Base-by-base conservation (phyloP, 2,797 vertebrate genomes). In the Phyllotis vaccarum region DNA sequence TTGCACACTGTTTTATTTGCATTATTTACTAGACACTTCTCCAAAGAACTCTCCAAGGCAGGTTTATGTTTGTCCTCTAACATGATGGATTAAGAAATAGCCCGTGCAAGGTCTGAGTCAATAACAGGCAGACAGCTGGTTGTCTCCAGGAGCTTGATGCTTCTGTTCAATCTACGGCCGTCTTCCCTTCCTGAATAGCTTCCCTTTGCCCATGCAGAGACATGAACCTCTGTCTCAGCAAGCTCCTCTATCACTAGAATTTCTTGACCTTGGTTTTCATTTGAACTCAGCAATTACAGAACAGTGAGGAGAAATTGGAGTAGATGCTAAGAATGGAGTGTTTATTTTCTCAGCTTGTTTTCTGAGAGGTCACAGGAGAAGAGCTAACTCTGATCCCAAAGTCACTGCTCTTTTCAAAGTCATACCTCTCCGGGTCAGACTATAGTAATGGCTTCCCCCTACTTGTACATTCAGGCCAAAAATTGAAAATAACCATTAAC, bases 11-110 rank as follows among this genome's bases (percentile, higher is more conserved):
- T 79, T 96, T 94, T 93, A 93, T 64, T 82, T 94, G 74, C 85
- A 90, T 79, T 94, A n/a, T 95, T 92, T 96, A 96, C 87, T 81
- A 46, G 72, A 68, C 52, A 88, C 90, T 97, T 86, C 68, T 40
- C 54, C 83, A 90, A 91, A 82, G 21, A 95, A 58, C 27, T 86
- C 89, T 95, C 91, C 29, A 88, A 89, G 85, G 43, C 31, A 95
- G 14, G 27, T 85, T 81, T 2, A 14, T 86, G 68, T 27, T 80
- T 46, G 68, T 64, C 22, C 46, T 88, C 56, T 62, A 86, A 37
- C 4, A 16, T 40, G 54, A 93, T 0, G 7, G 66, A 72, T 70
- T 37, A 83, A 92, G 24, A 75, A 93, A 94, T 7, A 83, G 37
- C 40, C 85, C 60, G 2, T 9, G 74, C 43, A 74, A 83, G n/a